Percentiles rank a stretch among this genome's conserved stretches.
Evolutionary conservation across 2,888 invertebrate species (phyloP).

Genomic region (Campoplex capitator): DNA sequence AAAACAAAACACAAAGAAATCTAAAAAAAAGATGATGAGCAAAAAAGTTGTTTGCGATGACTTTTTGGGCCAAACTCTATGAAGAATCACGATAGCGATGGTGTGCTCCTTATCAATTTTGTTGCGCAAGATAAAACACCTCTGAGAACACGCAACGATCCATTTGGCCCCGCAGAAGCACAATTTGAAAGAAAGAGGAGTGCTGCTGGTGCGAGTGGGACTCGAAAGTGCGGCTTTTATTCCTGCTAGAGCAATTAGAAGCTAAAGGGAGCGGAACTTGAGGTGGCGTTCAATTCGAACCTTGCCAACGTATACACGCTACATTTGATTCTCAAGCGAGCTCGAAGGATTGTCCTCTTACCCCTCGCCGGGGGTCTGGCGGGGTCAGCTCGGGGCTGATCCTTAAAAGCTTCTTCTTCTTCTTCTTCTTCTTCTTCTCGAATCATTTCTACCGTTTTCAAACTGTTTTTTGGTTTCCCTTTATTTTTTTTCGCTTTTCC

Average conservation of each 20-base stretch:
- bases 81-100: constrained; percentile 47
- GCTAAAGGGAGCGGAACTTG: constrained; percentile 18
- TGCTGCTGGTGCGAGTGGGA: constrained; percentile 21
- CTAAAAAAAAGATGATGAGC: neutral
- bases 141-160: constrained; percentile 44
- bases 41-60: neutral
- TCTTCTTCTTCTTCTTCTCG: neutral
- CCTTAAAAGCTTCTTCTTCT: neutral
- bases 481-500: constrained; percentile 19
- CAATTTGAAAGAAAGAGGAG: constrained; percentile 76
- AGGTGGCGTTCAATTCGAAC: constrained; percentile 30
- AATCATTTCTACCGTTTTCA: neutral
- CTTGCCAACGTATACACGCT: constrained; percentile 58
- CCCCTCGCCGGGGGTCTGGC: constrained; percentile 14
- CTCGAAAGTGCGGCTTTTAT: constrained; percentile 56
- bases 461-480: neutral
- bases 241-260: constrained; percentile 59
- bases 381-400: constrained; percentile 32
- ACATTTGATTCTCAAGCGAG: constrained; percentile 60
- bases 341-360: constrained; percentile 23
- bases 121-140: constrained; percentile 27
- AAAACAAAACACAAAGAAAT: neutral
- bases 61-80: neutral
- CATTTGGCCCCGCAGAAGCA: neutral
- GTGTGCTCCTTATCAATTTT: constrained; percentile 48